A percentile compares a stretch with the other conserved stretches of the same genome.
Evolutionary conservation across 1,140 invertebrate genomes (phyloP).

Genomic region (Ostrea denselamellosa): DNA sequence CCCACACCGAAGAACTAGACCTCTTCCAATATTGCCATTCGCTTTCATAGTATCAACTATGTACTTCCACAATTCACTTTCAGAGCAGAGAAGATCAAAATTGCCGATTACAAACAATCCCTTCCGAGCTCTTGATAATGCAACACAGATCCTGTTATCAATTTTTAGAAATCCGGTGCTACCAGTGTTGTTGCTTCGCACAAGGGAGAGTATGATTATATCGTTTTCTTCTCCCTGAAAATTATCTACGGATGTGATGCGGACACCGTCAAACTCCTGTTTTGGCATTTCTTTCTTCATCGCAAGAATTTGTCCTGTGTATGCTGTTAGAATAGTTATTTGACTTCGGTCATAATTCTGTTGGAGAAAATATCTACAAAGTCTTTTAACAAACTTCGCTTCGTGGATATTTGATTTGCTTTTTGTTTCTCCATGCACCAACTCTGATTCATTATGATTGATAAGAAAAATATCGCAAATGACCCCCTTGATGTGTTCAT

Average conservation of each 20-base stretch:
- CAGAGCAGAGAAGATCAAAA: slow-evolving; percentile 81
- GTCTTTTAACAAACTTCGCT: slow-evolving; percentile 69
- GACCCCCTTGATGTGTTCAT: slow-evolving; percentile 75
- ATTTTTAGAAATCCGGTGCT: slow-evolving; percentile 88
- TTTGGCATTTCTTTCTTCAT: slow-evolving; percentile 74
- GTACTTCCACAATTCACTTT: slow-evolving; percentile 78
- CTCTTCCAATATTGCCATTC: slow-evolving; percentile 54
- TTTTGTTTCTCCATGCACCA: slow-evolving; percentile 67
- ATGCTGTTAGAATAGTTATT: slow-evolving; percentile 78
- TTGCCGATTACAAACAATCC: slow-evolving; percentile 86
- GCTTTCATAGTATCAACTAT: slow-evolving; percentile 66
- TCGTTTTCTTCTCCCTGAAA: slow-evolving; percentile 89
- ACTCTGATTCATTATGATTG: slow-evolving; percentile 73
- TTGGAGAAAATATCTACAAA: slow-evolving; percentile 76
- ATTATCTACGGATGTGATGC: slow-evolving; percentile 87
- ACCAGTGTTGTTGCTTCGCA: slow-evolving; percentile 84
- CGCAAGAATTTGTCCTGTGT: slow-evolving; percentile 75
- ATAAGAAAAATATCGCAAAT: slow-evolving; percentile 76
- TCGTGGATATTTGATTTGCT: slow-evolving; percentile 77
- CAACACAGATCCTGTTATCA: slow-evolving; percentile 90
- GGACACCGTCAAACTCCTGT: slow-evolving; percentile 63
- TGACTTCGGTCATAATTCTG: slow-evolving; percentile 74
- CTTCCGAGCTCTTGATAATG: slow-evolving; percentile 88
- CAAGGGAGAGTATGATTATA: slow-evolving; percentile 90
- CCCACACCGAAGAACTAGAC: slow-evolving; percentile 77